Evolutionary conservation across 2,888 invertebrate genomes (phyloP).

Genomic region (Ophion slaviceki): DNA sequence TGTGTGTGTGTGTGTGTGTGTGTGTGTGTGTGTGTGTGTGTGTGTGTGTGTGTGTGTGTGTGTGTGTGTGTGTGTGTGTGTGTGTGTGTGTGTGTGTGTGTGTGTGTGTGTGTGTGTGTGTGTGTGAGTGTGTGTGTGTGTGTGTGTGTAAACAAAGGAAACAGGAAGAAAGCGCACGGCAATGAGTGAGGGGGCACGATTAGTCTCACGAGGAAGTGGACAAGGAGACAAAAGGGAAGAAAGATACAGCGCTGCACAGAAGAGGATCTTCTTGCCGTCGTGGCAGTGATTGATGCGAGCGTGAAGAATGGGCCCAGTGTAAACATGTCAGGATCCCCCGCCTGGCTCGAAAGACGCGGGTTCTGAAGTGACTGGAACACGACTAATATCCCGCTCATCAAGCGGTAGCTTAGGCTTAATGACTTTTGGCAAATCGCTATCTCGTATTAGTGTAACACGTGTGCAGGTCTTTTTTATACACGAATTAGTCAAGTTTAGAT

Average conservation of each 20-base stretch:
- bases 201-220: constrained; percentile 25
- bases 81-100: neutral
- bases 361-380: constrained; percentile 52
- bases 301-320: constrained; percentile 79
- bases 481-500: neutral
- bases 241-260: constrained; percentile 50
- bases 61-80: neutral
- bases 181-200: constrained; percentile 31
- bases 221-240: constrained; percentile 42
- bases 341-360: constrained; percentile 52
- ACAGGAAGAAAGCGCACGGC: constrained; percentile 15
- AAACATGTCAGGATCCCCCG: constrained; percentile 81
- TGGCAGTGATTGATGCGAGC: constrained; percentile 81
- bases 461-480: constrained; percentile 16
- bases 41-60: neutral
- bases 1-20: constrained; percentile 7
- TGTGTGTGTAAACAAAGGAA: constrained; percentile 11
- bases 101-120: neutral
- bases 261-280: constrained; percentile 71
- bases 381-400: constrained; percentile 45
- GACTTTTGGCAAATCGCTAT: constrained; percentile 72
- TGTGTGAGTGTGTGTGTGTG: constrained; percentile 11
- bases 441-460: constrained; percentile 50
- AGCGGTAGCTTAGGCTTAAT: constrained; percentile 75
- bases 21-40: neutral